Evolutionary conservation across 2,888 invertebrate genomes (phyloP).

Genomic region (Apamea anceps): DNA sequence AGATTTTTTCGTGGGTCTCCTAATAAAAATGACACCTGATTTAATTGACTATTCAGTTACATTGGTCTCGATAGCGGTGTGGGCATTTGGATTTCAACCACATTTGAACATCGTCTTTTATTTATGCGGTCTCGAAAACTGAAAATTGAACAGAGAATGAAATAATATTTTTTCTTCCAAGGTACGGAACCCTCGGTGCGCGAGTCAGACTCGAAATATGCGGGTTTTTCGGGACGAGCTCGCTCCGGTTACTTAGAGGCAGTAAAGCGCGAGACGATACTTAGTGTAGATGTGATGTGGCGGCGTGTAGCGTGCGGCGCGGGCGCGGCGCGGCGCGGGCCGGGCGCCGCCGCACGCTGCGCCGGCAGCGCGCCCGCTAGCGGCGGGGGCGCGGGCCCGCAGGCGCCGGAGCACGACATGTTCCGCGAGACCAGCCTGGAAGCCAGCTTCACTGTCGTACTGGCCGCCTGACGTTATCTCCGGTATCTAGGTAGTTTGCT

Average conservation of each 20-base stretch:
- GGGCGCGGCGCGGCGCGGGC: neutral
- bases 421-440: neutral
- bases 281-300: slow-evolving; percentile 7
- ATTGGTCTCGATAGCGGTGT: neutral
- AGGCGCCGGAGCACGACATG: neutral
- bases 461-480: neutral
- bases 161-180: slow-evolving; percentile 42
- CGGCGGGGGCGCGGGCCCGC: no score
- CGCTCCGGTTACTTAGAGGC: slow-evolving; percentile 2
- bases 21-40: neutral
- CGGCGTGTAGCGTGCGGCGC: slow-evolving; percentile 19
- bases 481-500: slow-evolving; percentile 5
- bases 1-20: neutral
- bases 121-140: neutral
- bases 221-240: neutral
- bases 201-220: slow-evolving; percentile 31
- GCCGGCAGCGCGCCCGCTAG: no score
- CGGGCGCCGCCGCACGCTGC: no score
- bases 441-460: slow-evolving; percentile 1
- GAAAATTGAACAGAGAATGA: slow-evolving; percentile 16
- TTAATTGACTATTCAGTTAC: neutral
- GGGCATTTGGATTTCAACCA: neutral
- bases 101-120: neutral
- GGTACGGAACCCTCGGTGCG: slow-evolving; percentile 38
- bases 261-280: slow-evolving; percentile 4